Evolutionary conservation across 2,797 vertebrate genomes (phyloP).

Genomic region (Erethizon dorsatum): DNA sequence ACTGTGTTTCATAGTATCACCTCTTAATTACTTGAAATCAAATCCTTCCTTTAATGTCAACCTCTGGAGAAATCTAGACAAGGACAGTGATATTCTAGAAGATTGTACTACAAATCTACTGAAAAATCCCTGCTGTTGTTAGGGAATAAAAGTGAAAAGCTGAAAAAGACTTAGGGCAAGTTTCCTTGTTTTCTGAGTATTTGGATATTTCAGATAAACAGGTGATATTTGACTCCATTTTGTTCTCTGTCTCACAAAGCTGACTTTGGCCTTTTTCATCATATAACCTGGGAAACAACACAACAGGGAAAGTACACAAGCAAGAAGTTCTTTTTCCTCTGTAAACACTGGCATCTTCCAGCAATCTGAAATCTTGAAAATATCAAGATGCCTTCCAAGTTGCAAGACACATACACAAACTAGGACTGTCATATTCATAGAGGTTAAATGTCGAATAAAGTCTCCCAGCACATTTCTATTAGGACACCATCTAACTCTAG

Average conservation of each 20-base stretch:
- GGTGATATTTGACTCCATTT: not conserved
- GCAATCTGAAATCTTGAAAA: not conserved
- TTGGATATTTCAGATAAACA: not conserved
- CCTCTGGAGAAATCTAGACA: not conserved
- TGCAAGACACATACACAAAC: not conserved
- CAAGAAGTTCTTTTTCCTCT: not conserved
- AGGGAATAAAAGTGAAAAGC: not conserved
- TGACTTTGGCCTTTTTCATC: not conserved
- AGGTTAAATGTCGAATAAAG: not conserved
- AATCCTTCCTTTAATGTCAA: not conserved
- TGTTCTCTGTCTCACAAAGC: not conserved
- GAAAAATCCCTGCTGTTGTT: not conserved
- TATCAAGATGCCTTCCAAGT: not conserved
- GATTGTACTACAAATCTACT: not conserved
- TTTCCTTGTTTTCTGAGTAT: not conserved
- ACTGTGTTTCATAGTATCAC: not conserved
- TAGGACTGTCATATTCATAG: not conserved
- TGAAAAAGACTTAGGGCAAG: not conserved
- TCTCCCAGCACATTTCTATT: not conserved
- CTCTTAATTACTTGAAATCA: not conserved
- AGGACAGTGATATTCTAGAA: not conserved
- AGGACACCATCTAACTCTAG: constrained; percentile 51
- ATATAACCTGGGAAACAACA: not conserved
- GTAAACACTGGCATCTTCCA: not conserved
- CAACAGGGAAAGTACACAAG: not conserved